phyloP scores from a whole-genome alignment of 2,113 vertebrate species.

The Alaudala cheleensis region DNA sequence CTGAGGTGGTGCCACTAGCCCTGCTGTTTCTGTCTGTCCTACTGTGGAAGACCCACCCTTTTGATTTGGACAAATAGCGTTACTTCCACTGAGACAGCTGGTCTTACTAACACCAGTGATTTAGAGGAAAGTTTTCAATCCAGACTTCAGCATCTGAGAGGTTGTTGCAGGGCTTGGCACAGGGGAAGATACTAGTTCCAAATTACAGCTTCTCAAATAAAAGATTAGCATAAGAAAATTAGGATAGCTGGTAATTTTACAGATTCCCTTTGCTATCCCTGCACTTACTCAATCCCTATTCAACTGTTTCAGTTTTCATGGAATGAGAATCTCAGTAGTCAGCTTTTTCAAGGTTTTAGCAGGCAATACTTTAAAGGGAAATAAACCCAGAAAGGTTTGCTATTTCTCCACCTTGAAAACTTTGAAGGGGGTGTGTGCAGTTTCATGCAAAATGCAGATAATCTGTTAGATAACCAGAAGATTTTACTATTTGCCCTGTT shows the following conservation, averaged over 20 bases:
- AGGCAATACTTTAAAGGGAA: background rate
- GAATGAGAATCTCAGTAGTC: background rate
- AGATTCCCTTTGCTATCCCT: background rate
- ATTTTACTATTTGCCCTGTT: background rate
- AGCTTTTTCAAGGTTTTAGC: background rate
- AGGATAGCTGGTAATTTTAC: background rate
- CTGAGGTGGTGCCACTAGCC: background rate
- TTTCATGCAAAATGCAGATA: background rate
- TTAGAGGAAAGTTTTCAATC: background rate
- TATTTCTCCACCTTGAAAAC: background rate
- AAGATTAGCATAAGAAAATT: background rate
- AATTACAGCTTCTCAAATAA: background rate
- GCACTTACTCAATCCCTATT: background rate
- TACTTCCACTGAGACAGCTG: background rate
- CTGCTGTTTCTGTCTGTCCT: background rate
- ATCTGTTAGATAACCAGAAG: background rate
- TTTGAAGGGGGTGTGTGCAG: background rate
- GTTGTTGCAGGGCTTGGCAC: background rate
- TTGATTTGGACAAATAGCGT: background rate
- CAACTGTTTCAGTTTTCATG: background rate
- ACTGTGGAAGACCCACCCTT: background rate
- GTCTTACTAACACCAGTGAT: background rate
- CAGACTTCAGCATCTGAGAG: background rate
- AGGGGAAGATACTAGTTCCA: background rate
- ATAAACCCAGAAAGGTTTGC: background rate